Base-by-base conservation (phyloP, 2,888 invertebrate genomes). In the Melinopterus prodromus region DNA sequence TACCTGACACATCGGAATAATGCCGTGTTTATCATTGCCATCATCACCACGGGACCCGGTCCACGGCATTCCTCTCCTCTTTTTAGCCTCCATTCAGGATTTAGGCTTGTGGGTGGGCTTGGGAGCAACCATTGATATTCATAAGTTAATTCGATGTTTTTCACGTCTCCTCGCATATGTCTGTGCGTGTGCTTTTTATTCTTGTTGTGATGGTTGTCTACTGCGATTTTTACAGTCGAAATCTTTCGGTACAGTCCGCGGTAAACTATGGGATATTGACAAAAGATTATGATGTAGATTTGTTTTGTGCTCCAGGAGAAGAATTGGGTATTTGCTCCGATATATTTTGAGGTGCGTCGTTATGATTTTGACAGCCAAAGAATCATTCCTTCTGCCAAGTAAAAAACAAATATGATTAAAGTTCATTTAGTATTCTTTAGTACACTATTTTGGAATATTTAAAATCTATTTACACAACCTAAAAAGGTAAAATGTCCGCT, bases 1-100 rank as follows among this genome's bases (percentile, higher is more conserved):
- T 89, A 90, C 89, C 89, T 89, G 89, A 89, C 88, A 87, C 86
- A 85, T 87, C 84, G 86, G 87, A 87, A 88, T 89, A 89, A 89
- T 89, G 85, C 89, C 87, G 87, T 89, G 89, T 89, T 89, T 89
- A 89, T 89, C 89, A 89, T 86, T 88, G 88, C 89, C 88, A 89
- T 89, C 89, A 89, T 89, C 89, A 89, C 89, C 88, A 88, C 86
- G 86, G 87, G 88, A 86, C 86, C 86, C 86, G 85, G 85, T 85
- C 86, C 81, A 84, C 77, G 80, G 82, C 82, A 82, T 83, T 83
- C 80, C 53, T 53, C 53, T 53, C 53, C 53, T 53, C 53, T 53
- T 53, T 53, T 53, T 53, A 53, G 53, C 81, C 83, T 80, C 78
- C 79, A 79, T 82, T 81, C 80, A 82, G 80, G 80, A 83, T 80